phyloP scores from a whole-genome alignment of 2,888 invertebrate species.

The Callinectes sapidus region DNA sequence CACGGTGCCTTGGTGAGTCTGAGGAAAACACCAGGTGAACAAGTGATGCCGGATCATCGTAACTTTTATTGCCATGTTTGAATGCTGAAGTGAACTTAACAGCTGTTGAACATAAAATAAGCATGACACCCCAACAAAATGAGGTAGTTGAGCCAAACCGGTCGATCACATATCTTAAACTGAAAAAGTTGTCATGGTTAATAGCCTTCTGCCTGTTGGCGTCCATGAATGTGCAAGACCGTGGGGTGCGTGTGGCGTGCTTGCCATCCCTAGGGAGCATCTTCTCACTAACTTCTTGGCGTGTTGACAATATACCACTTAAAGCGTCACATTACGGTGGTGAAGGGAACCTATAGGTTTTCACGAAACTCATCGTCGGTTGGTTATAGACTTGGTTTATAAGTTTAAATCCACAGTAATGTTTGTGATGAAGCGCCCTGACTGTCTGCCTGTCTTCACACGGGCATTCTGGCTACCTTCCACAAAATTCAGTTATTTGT shows the following conservation, averaged over 20 bases:
- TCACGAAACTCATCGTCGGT: not conserved
- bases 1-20: not conserved
- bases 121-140: not conserved
- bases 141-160: constrained; percentile 19
- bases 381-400: not conserved
- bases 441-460: not conserved
- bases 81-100: not conserved
- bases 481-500: not conserved
- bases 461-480: not conserved
- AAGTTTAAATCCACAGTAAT: not conserved
- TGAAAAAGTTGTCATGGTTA: not conserved
- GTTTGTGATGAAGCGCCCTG: not conserved
- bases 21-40: not conserved
- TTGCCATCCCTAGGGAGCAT: not conserved
- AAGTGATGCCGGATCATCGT: not conserved
- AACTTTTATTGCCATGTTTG: not conserved
- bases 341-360: not conserved
- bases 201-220: not conserved
- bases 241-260: not conserved
- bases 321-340: not conserved
- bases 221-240: not conserved
- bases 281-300: not conserved
- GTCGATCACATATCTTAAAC: not conserved
- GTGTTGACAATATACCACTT: not conserved
- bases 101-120: not conserved